Evolutionary conservation across 2,888 invertebrate genomes (phyloP), one percentile per base, ranked within the genome.

Genomic region (Sturmia bella): DNA sequence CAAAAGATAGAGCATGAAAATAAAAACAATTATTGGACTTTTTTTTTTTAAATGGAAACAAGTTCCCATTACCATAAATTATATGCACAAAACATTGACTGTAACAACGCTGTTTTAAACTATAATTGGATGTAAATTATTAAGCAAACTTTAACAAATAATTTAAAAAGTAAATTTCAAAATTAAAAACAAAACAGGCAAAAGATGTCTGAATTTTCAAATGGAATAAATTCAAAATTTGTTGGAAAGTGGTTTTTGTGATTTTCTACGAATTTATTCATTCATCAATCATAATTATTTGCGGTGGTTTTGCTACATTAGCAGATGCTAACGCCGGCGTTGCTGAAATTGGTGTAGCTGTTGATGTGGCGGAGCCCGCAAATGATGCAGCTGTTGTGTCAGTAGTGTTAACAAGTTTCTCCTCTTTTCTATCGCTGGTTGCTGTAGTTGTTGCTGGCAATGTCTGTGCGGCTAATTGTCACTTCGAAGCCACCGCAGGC

Each of bases 381-480:
- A 84, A 69, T 80, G 84, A 15, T 72, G 32, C 7, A 7, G 84
- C 68, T 84, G 85, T 79, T 83, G 41, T 13, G 6, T 84, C 79
- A 82, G 84, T 85, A 80, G 85, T 84, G 61, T 84, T 83, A 21
- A 72, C 64, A 74, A 61, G 69, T 19, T 66, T 84, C 80, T 73
- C 80, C 84, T 76, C 84, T 73, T 59, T 84, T 82, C 63, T 83
- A 79, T 85, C 85, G 84, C 82, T 85, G 66, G 83, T 61, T 80
- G 48, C 24, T 37, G 50, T 24, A 43, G 69, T 59, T 61, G 76
- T 69, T 76, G 84, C 85, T 83, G 87, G 89, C 87, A 87, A 89
- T 89, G 90, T 89, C 89, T 91, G 91, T 90, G 91, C 91, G 89
- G 91, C 90, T 91, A 91, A 91, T 91, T 91, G 92, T 92, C 92